These are phyloP conservation scores for Eurois occulta DNA, from an alignment of 2,888 invertebrate species.

Conservation along the genomic window DNA sequence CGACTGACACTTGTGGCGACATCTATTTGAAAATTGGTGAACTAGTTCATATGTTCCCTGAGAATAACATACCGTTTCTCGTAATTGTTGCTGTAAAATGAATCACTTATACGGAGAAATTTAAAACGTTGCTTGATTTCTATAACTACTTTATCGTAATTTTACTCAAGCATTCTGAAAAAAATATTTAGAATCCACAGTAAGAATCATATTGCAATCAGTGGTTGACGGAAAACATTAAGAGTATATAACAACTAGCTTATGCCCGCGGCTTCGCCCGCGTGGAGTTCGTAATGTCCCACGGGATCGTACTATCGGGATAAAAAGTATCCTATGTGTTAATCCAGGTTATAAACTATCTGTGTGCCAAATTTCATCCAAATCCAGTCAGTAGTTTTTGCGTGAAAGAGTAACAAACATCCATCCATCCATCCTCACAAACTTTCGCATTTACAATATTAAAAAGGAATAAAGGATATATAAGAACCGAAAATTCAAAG, in stretches of 20 bases:
- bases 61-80: neutral
- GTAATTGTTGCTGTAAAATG: neutral
- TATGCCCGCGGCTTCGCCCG: too few relatives aligned
- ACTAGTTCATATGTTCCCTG: slow-evolving; percentile 27
- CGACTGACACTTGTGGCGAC: slow-evolving; percentile 42
- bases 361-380: too few relatives aligned
- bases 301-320: too few relatives aligned
- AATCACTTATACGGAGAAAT: neutral
- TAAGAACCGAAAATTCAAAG: neutral
- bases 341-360: too few relatives aligned
- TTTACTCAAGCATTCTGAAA: neutral
- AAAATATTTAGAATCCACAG: neutral
- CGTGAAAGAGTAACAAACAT: too few relatives aligned
- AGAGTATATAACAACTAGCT: too few relatives aligned
- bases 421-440: too few relatives aligned
- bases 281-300: too few relatives aligned
- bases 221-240: neutral
- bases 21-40: slow-evolving; percentile 49
- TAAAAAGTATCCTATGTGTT: too few relatives aligned
- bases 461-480: neutral
- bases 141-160: neutral
- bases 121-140: neutral
- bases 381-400: too few relatives aligned
- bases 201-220: neutral
- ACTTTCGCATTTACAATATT: too few relatives aligned